Conservation (phyloP, 2,113 vertebrate species). For the Eublepharis macularius region DNA sequence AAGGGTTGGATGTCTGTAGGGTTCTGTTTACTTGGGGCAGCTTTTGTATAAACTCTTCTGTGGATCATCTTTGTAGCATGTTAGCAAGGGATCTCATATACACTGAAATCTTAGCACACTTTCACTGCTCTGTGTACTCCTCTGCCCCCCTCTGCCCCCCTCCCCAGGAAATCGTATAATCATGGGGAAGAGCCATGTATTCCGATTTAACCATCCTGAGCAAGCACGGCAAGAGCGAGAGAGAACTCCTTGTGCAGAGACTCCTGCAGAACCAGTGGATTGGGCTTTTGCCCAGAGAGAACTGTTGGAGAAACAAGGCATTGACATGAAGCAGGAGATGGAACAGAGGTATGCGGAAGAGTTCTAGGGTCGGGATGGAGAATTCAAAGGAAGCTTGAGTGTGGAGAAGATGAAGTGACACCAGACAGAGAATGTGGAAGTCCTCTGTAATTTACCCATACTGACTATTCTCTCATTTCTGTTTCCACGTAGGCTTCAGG, state of each 20-base stretch:
- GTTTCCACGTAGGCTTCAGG: conserved; percentile 83
- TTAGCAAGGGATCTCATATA: not conserved
- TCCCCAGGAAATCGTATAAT: conserved; percentile 97
- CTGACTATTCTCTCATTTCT: conserved; percentile 7
- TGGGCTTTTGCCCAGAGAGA: conserved; percentile 97
- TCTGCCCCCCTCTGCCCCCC: not conserved
- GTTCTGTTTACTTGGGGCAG: not conserved
- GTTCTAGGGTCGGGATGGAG: not conserved
- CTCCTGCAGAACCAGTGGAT: conserved; percentile 90
- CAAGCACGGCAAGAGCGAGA: conserved; percentile 94
- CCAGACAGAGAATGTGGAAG: fast-evolving
- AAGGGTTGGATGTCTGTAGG: not conserved
- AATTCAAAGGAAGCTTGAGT: not conserved
- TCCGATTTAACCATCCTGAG: conserved; percentile 97
- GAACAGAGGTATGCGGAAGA: conserved; percentile 86
- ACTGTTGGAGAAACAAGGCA: conserved; percentile 96
- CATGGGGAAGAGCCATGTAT: conserved; percentile 97
- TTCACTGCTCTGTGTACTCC: fast-evolving
- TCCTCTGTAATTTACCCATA: not conserved
- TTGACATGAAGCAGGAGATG: conserved; percentile 99
- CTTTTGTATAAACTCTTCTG: not conserved
- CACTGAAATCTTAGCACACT: not conserved
- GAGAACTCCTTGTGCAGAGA: conserved; percentile 89
- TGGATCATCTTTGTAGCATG: not conserved
- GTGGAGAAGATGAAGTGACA: not conserved